Base-by-base conservation (phyloP, 2,797 vertebrate species). In the Distichodus sexfasciatus region DNA sequence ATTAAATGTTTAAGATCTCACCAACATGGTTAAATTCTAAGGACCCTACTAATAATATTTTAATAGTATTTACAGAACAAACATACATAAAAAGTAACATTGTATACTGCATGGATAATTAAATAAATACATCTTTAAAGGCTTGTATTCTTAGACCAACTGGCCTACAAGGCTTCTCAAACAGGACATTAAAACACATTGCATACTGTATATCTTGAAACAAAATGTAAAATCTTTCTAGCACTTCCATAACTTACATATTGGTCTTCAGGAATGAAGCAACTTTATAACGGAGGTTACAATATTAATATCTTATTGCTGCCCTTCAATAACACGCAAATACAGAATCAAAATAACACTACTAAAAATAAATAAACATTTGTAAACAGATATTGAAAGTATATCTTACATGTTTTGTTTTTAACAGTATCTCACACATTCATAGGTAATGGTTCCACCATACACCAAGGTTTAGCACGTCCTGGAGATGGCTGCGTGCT, bases 281-380 rank as follows among this genome's bases (percentile, higher is more conserved):
- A 28, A 51, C 23, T 24, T 48, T 51, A 31, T n/a, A 53, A 14
- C 2, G 33, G n/a, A 21, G 31, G 17, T 54, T 10, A 19, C 17
- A 54, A 54, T 3, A 1, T 3, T 1, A 15, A 7, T 8, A 6
- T 12, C 14, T 9, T 4, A 2, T 33, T 31, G 6, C 28, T 9
- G 7, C 9, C 2, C 3, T 15, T 17, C n/a, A 53, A 2, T 9
- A 33, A 15, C 7, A 17, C 7, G 28, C 7, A 53, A 17, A 51
- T 29, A 15, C 11, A 31, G 2, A 4, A 11, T 55, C n/a, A 54
- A 10, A 53, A 48, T 26, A 28, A 28, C 24, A 5, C 4, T 21
- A 47, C 21, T 47, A 47, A 51, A 51, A 51, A 28, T 50, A 50
- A 47, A 47, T 47, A 46, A 46, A 54, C 4, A 54, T 19, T 36